These are phyloP conservation scores for Aurelia sp. DNA, from an alignment of 30 jellyfish, hydroid and myxozoan genomes.

Conservation along the genomic window DNA sequence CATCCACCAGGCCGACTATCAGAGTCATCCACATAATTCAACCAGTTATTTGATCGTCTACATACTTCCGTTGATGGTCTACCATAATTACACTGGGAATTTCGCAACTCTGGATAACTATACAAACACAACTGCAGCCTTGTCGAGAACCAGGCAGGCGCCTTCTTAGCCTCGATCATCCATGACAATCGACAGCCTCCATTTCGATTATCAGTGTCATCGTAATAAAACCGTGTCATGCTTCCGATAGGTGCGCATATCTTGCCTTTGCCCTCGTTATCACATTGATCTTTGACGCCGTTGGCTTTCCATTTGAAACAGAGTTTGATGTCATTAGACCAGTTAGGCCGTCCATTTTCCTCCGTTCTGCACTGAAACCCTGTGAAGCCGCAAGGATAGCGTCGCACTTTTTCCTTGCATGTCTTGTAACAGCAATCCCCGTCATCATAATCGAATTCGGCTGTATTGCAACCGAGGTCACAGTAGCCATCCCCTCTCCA, in stretches of 20 bases:
- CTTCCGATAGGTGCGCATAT: conserved; percentile 79
- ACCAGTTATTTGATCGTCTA: conserved; percentile 40
- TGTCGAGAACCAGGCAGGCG: conserved; percentile 66
- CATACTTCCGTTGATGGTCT: conserved; percentile 17
- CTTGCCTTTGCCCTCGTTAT: conserved; percentile 28
- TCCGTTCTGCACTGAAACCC: conserved; percentile 62
- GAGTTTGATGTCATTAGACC: conserved; percentile 49
- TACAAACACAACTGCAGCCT: conserved; percentile 40
- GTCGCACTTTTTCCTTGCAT: conserved; percentile 35
- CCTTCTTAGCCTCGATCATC: conserved; percentile 51
- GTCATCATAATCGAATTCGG: conserved; percentile 48
- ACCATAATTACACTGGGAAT: conserved; percentile 60
- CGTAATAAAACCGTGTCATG: conserved; percentile 73
- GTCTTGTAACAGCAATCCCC: conserved; percentile 79
- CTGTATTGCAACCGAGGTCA: conserved; percentile 74
- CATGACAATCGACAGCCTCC: conserved; percentile 83
- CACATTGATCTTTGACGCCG: conserved; percentile 67
- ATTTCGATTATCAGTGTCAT: conserved; percentile 58
- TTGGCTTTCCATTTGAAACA: conserved; percentile 67
- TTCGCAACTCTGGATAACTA: conserved; percentile 36
- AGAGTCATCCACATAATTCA: conserved; percentile 53
- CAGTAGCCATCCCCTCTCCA: conserved; percentile 81
- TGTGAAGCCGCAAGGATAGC: conserved; percentile 79
- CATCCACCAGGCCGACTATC: conserved; percentile 85
- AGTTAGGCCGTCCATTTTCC: conserved; percentile 18